Base-by-base conservation (phyloP, 2,888 invertebrate genomes). In the Notodromas monacha region DNA sequence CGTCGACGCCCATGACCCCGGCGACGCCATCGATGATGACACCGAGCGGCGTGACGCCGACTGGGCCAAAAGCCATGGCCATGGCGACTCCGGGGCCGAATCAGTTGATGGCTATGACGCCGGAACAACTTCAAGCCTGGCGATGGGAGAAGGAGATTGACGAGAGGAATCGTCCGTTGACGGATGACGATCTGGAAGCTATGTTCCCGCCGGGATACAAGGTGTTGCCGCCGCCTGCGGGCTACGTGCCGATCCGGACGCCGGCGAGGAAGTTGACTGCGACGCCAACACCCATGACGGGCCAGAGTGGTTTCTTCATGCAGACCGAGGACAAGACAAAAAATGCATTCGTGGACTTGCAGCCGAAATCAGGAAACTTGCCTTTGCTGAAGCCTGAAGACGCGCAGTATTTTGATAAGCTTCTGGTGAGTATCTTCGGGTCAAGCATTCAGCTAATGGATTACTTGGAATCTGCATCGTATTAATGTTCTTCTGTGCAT, bases 331-430 rank as follows among this genome's bases (percentile, higher is more conserved):
- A 77, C 45, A 66, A 68, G 48, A 63, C 68, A 2, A 77, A 77
- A 43, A n/a, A n/a, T n/a, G n/a, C n/a, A n/a, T 72, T 72, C 48
- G 66, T 84, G 43, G 92, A 96, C 49, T 79, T 79, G 46, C 96
- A 99, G 54, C 96, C 96, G 2, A 89, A 86, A 50, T 60, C 58
- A 26, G 73, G 72, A 1, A 92, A 92, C 54, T 58, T 96, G 40
- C 96, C 96, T 11, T 84, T 96, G 48, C 74, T 96, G 68, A 96
- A 99, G 50, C 96, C 96, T 0, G 96, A 99, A 52, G 89, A 89
- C 54, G 86, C 96, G 28, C 96, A 99, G 54, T 96, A 99, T 54
- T 96, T 96, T 52, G 96, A 99, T 52, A 96, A 96, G 52, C 57
- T 96, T 37, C 58, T 99, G 38, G 67, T 45, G 36, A 40, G 41